phyloP scores from a whole-genome alignment of 2,113 vertebrate species.

The Tretioscincus oriximinensis region DNA sequence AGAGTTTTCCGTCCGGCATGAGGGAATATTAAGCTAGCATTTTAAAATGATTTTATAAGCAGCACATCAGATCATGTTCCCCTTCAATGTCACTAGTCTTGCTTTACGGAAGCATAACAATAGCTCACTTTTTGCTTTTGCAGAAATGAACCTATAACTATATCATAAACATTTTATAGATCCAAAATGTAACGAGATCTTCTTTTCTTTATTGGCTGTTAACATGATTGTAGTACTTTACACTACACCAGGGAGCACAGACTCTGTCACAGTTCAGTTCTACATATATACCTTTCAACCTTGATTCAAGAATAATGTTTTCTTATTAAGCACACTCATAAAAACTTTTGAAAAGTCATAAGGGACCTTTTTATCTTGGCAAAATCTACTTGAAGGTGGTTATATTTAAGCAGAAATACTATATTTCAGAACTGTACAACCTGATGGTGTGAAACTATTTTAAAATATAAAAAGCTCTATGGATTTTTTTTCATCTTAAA shows the following conservation, averaged over 20 bases:
- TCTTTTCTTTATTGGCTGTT: conserved; percentile 52
- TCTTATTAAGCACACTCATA: conserved; percentile 51
- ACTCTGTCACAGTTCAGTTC: conserved; percentile 57
- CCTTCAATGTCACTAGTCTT: conserved; percentile 43
- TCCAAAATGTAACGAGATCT: conserved; percentile 43
- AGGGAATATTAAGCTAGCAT: not conserved
- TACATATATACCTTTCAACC: conserved; percentile 63
- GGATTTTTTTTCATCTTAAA: conserved; percentile 18
- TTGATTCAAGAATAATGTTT: conserved; percentile 57
- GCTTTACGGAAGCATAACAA: conserved; percentile 26
- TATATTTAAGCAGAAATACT: conserved; percentile 33
- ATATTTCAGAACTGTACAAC: conserved; percentile 34
- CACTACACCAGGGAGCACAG: conserved; percentile 47
- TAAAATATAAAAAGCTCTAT: conserved; percentile 20
- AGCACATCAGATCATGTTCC: not conserved
- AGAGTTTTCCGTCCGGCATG: not conserved
- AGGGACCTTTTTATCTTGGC: conserved; percentile 36
- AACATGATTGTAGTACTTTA: conserved; percentile 51
- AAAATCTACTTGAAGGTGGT: conserved; percentile 16
- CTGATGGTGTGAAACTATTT: conserved; percentile 38
- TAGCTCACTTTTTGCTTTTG: conserved; percentile 38
- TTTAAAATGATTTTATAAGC: not conserved
- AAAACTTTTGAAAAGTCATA: conserved; percentile 56
- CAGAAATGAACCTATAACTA: conserved; percentile 47
- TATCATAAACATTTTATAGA: conserved; percentile 62